Evolutionary conservation across 2,888 invertebrate species (phyloP).

Genomic region (Amphimallon solstitiale): DNA sequence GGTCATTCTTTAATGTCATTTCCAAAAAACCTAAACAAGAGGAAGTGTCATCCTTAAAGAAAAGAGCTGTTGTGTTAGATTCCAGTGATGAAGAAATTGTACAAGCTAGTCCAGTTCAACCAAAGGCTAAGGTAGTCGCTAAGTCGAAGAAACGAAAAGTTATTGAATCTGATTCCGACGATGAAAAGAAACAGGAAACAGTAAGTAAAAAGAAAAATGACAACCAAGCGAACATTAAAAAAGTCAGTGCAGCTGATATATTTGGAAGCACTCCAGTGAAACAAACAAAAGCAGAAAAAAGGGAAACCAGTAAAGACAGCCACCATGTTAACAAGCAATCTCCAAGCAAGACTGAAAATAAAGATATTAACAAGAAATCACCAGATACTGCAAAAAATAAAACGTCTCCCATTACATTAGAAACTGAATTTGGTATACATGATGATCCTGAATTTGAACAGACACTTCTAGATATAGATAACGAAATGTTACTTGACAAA

Average conservation of each 20-base stretch:
- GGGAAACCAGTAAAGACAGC: conserved; percentile 32
- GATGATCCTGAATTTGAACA: conserved; percentile 77
- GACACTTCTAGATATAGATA: conserved; percentile 74
- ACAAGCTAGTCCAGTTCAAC: conserved; percentile 65
- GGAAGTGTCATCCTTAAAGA: conserved; percentile 53
- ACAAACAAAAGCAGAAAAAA: conserved; percentile 60
- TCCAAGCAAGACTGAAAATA: neutral
- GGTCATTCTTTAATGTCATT: conserved; percentile 67
- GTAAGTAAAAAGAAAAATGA: conserved; percentile 60
- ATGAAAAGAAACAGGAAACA: conserved; percentile 46
- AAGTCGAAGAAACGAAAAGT: conserved; percentile 49
- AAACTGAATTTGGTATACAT: conserved; percentile 66
- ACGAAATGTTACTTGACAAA: conserved; percentile 60
- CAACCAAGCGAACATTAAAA: conserved; percentile 53
- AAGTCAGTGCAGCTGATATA: conserved; percentile 64
- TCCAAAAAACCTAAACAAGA: conserved; percentile 52
- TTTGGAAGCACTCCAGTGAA: conserved; percentile 73
- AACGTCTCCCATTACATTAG: conserved; percentile 46
- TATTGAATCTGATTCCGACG: conserved; percentile 52
- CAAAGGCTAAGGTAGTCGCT: conserved; percentile 48
- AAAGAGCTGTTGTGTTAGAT: conserved; percentile 60
- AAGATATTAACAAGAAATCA: conserved; percentile 14
- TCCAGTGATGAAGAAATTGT: conserved; percentile 69
- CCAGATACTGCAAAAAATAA: conserved; percentile 16
- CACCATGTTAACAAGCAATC: conserved; percentile 21